Conservation (phyloP, 2,797 vertebrate genomes). For the Pogonophryne albipinna region DNA sequence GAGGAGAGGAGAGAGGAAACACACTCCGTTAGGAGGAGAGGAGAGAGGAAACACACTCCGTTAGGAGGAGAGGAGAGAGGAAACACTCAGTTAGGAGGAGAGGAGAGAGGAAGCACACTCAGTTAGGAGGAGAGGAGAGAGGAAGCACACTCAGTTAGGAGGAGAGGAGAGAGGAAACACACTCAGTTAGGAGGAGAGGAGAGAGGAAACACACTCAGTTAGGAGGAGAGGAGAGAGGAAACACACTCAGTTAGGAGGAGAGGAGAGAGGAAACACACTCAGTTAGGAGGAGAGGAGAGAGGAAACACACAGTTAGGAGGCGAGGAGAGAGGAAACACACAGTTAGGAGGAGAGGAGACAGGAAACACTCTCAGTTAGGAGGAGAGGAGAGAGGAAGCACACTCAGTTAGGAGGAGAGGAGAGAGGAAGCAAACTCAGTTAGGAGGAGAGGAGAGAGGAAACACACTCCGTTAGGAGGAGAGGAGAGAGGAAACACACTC, state of each 20-base stretch:
- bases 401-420: no score
- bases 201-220: not conserved
- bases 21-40: no score
- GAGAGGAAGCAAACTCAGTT: no score
- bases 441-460: no score
- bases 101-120: not conserved
- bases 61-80: not conserved
- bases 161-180: not conserved
- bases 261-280: no score
- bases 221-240: not conserved
- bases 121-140: no score
- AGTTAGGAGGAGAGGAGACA: not conserved
- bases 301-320: not conserved
- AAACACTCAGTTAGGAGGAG: not conserved
- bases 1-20: no score
- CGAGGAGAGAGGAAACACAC: not conserved
- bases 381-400: no score
- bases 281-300: conserved; percentile 23
- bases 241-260: no score
- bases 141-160: conserved; percentile 7
- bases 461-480: no score
- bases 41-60: not conserved
- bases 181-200: not conserved
- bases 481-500: no score
- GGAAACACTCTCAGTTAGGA: not conserved